Conservation (phyloP, 2,113 vertebrate genomes). For the Indri indri region DNA sequence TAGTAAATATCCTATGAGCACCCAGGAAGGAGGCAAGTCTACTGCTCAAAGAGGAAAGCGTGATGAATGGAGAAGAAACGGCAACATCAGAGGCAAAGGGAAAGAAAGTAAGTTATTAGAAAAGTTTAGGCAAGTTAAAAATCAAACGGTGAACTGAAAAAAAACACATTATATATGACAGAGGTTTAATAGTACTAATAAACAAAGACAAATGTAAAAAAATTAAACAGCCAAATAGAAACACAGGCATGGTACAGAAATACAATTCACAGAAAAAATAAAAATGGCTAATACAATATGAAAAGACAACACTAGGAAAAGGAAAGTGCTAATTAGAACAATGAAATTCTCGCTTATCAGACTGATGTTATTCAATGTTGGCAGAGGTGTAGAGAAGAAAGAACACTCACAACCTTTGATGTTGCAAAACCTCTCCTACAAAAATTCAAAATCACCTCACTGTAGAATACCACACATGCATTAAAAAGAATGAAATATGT, state of each 20-base stretch:
- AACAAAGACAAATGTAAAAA: background rate
- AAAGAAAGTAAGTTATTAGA: background rate
- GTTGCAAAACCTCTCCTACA: background rate
- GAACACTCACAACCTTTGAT: background rate
- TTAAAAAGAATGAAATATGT: background rate
- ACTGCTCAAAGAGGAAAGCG: background rate
- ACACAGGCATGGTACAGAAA: background rate
- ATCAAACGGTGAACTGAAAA: background rate
- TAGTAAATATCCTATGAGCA: background rate
- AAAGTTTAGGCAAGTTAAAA: background rate
- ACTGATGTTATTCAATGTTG: background rate
- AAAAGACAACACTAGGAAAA: background rate
- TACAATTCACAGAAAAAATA: conserved; percentile 6
- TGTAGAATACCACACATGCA: background rate
- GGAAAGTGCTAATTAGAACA: background rate
- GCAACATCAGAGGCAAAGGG: background rate
- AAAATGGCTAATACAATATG: background rate
- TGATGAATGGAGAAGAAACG: background rate
- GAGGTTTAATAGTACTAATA: background rate
- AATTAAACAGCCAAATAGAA: background rate
- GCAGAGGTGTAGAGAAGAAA: background rate
- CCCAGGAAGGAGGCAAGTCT: background rate
- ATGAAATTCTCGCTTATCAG: background rate
- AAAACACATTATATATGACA: background rate
- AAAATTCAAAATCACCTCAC: background rate